Evolutionary conservation across 2,797 vertebrate species (phyloP), one percentile per base, ranked within the genome.

Genomic region (Pangasius larnaudii): DNA sequence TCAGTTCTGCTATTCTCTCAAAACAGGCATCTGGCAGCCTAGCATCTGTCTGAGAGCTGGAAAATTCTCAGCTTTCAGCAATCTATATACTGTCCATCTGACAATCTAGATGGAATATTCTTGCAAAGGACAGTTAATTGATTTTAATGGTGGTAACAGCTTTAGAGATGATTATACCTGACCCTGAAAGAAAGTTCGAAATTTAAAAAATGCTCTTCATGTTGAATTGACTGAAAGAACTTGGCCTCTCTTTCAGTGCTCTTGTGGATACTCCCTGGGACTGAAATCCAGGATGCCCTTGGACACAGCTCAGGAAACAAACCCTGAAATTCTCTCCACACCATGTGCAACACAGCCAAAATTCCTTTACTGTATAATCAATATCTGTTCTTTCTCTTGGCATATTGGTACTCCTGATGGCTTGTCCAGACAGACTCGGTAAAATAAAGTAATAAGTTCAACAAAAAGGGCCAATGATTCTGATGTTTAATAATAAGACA

Each of bases 311-410:
- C 75, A 90, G 89, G 83, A 90, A 89, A 88, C 88, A 90, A 91
- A 88, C 89, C 33, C 85, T 84, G 80, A 89, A 88, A 89, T 86
- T 89, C 65, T 87, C 74, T 86, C 87, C 88, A 85, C 89, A 88
- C 90, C 85, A 86, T 86, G 63, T 53, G 22, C 46, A 87, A 80
- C 82, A 85, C 75, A 90, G 91, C 91, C 92, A 93, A 91, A 61
- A 92, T 93, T 94, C 88, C 88, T 92, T 89, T 74, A 87, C 39
- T 92, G 90, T 87, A 92, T 90, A 91, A 90, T 92, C 93, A 93
- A 92, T 93, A 94, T 90, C 84, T 88, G 90, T 90, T 87, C 91
- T 88, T 90, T 84, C 92, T 88, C 84, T 86, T 87, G 90, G 91
- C 85, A 87, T 92, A 72, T 85, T 88, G 88, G 65, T 92, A 89